Evolutionary conservation across 2,797 vertebrate genomes (phyloP).

Genomic region (Periparus ater): DNA sequence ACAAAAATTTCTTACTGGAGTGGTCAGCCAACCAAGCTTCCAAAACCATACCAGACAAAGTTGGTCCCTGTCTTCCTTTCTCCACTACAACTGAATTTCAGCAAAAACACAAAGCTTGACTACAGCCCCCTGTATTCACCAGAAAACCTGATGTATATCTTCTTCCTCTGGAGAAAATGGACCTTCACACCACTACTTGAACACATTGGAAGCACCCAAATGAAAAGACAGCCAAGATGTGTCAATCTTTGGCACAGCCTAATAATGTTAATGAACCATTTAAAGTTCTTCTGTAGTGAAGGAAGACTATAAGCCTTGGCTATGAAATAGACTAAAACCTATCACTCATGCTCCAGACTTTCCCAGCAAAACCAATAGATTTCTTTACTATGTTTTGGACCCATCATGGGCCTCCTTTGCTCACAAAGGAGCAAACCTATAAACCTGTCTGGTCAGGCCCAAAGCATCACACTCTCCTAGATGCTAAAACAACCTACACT

Average conservation of each 20-base stretch:
- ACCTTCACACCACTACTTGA: conserved; percentile 57
- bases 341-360: background rate
- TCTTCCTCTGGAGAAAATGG: conserved; percentile 66
- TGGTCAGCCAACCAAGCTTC: conserved; percentile 38
- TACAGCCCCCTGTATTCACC: background rate
- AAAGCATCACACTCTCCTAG: background rate
- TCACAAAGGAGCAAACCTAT: conserved; percentile 25
- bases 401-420: conserved; percentile 52
- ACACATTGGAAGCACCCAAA: conserved; percentile 47
- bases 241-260: background rate
- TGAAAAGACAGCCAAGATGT: conserved; percentile 36
- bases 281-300: conserved; percentile 52
- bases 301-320: conserved; percentile 64
- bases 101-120: conserved; percentile 69
- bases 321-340: background rate
- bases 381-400: conserved; percentile 40
- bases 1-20: conserved; percentile 53
- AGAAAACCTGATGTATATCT: conserved; percentile 1
- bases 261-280: conserved; percentile 18
- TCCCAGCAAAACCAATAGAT: conserved; percentile 49
- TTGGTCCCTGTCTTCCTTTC: conserved; percentile 1
- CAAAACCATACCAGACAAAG: conserved; percentile 30
- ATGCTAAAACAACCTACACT: conserved; percentile 30
- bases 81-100: conserved; percentile 48
- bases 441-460: conserved; percentile 30